Evolutionary conservation across 2,113 vertebrate species (phyloP).

Genomic region (Taurulus bubalis): DNA sequence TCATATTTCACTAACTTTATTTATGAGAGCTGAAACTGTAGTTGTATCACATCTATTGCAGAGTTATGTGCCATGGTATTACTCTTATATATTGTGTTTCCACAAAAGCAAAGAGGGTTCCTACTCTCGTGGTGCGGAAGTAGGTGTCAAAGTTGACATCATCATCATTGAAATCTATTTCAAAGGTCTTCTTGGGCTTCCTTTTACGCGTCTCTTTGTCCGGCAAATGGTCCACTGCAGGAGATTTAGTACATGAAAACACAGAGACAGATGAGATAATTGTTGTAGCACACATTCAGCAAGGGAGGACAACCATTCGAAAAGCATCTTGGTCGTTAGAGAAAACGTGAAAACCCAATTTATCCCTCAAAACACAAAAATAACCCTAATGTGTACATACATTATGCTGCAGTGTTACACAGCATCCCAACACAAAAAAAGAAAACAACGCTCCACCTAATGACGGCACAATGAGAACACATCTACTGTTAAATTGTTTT

Average conservation of each 20-base stretch:
- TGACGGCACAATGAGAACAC: neutral
- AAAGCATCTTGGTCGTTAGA: neutral
- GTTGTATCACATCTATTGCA: neutral
- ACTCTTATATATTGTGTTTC: too few relatives aligned
- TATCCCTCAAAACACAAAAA: conserved; percentile 1
- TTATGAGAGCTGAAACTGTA: neutral
- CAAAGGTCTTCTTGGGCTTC: conserved; percentile 84
- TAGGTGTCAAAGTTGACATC: conserved; percentile 85
- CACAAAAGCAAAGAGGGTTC: conserved; percentile 10
- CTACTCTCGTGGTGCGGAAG: conserved; percentile 89
- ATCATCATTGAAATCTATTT: conserved; percentile 89
- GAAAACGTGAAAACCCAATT: neutral
- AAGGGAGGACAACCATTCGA: neutral
- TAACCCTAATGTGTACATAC: neutral
- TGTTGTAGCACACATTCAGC: neutral
- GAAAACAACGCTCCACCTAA: neutral
- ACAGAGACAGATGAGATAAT: neutral
- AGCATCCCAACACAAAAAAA: neutral
- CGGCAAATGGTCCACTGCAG: conserved; percentile 83
- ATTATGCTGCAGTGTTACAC: neutral
- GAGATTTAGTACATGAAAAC: conserved; percentile 12
- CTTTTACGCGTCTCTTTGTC: conserved; percentile 84
- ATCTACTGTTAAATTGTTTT: neutral
- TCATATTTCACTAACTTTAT: too few relatives aligned
- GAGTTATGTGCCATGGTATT: neutral